Evolutionary conservation across 1,140 invertebrate genomes (phyloP).

Genomic region (Ceratosolen solmsi): DNA sequence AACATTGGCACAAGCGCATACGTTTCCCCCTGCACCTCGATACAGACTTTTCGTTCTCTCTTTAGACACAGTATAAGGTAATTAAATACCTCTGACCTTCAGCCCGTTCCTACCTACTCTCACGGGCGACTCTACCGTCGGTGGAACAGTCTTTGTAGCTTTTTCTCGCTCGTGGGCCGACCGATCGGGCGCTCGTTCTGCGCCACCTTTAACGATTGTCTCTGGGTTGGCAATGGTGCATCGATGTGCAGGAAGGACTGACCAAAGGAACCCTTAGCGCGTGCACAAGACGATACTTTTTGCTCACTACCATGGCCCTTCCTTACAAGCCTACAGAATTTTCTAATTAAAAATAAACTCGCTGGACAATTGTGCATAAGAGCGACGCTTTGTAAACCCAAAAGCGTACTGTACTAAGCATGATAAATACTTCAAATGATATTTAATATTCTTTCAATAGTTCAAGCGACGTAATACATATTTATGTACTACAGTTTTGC

Average conservation of each 20-base stretch:
- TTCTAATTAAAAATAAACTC: too few species aligned
- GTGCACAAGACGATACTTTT: background rate
- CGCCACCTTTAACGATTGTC: slow-evolving; percentile 73
- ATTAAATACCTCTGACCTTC: slow-evolving; percentile 71
- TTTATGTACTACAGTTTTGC: too few species aligned
- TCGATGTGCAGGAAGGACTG: background rate
- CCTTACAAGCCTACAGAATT: background rate
- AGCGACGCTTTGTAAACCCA: too few species aligned
- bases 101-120: slow-evolving; percentile 29
- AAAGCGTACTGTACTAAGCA: too few species aligned
- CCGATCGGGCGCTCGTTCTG: slow-evolving; percentile 36
- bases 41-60: slow-evolving; percentile 23
- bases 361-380: too few species aligned
- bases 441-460: too few species aligned
- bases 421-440: too few species aligned
- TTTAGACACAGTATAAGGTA: slow-evolving; percentile 57
- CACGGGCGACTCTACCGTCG: too few species aligned
- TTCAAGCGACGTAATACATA: too few species aligned
- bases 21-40: slow-evolving; percentile 50
- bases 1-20: slow-evolving; percentile 48
- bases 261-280: background rate
- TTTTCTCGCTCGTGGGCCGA: slow-evolving; percentile 2
- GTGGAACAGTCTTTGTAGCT: slow-evolving; percentile 35
- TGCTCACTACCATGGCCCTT: background rate
- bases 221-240: slow-evolving; percentile 65